Evolutionary conservation across 2,888 invertebrate genomes (phyloP).

Genomic region (Lycia hirtaria): DNA sequence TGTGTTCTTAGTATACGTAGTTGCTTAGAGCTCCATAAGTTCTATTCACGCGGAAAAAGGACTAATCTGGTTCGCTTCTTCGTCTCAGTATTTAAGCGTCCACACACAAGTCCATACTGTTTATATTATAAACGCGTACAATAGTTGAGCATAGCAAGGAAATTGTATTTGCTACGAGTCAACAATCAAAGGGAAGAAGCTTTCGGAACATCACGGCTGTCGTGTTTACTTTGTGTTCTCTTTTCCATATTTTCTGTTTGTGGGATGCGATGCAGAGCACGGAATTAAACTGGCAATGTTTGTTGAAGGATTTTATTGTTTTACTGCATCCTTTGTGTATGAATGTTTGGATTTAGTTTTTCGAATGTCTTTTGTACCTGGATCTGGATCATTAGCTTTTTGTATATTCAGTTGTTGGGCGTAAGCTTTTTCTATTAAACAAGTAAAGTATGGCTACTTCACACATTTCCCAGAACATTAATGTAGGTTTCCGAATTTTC

Average conservation of each 20-base stretch:
- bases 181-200: slow-evolving; percentile 45
- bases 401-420: no score
- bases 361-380: neutral
- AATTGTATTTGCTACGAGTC: slow-evolving; percentile 51
- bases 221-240: slow-evolving; percentile 25
- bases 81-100: no score
- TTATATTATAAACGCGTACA: slow-evolving; percentile 16
- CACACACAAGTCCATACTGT: slow-evolving; percentile 19
- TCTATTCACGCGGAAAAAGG: no score
- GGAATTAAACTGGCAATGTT: slow-evolving; percentile 20
- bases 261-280: slow-evolving; percentile 21
- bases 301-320: neutral
- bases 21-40: no score
- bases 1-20: no score
- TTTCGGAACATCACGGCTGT: slow-evolving; percentile 27
- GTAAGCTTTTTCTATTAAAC: no score
- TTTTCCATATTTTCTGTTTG: slow-evolving; percentile 28
- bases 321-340: slow-evolving; percentile 1
- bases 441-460: no score
- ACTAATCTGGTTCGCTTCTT: no score
- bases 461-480: no score
- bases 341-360: neutral
- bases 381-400: no score
- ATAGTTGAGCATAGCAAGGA: slow-evolving; percentile 41
- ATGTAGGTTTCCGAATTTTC: no score